Base-by-base conservation (phyloP, 2,888 invertebrate species). In the Amblyjoppa fuscipennis region DNA sequence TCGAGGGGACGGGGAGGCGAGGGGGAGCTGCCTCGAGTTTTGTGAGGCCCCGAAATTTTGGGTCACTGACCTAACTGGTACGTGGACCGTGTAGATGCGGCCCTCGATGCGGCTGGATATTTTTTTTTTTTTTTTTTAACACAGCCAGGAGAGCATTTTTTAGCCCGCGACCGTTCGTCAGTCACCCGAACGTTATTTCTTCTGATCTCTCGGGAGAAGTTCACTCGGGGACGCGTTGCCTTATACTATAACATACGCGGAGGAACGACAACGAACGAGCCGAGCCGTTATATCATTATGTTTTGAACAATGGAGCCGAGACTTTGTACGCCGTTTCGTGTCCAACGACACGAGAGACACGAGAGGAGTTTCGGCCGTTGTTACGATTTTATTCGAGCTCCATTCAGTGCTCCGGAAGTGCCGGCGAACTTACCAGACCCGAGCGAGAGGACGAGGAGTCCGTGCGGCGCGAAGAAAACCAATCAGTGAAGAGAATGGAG, bases 1-100 rank as follows among this genome's bases (percentile, higher is more conserved):
- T 69, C 75, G 76, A 7, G 56, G 45, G 59, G 51, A 53, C 78
- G 61, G 73, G 45, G 45, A 68, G 69, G 84, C 76, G 69, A 84
- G 68, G 45, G 45, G 45, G 84, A 83, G 87, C 84, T 84, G 87
- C 86, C 1, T 31, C 61, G 61, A 16, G 61, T 61, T 34, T 61
- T 34, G 88, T 75, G 87, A 86, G 87, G 82, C 69, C 90, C 91
- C 84, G 93, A 93, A 93, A 92, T 93, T 93, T 89, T 92, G 88
- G 93, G 93, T 93, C 93, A 92, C 89, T 90, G 91, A 89, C 90
- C 90, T 88, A 91, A 86, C 90, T 88, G 89, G 88, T 88, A 89
- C 89, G 81, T 85, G 81, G 83, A 80, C 71, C 84, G 83, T 85
- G 83, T 75, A 70, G 70, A 69, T 41, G 81, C 81, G 85, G 87